Base-by-base conservation (phyloP, 2,888 invertebrate genomes). In the Elegia similella region DNA sequence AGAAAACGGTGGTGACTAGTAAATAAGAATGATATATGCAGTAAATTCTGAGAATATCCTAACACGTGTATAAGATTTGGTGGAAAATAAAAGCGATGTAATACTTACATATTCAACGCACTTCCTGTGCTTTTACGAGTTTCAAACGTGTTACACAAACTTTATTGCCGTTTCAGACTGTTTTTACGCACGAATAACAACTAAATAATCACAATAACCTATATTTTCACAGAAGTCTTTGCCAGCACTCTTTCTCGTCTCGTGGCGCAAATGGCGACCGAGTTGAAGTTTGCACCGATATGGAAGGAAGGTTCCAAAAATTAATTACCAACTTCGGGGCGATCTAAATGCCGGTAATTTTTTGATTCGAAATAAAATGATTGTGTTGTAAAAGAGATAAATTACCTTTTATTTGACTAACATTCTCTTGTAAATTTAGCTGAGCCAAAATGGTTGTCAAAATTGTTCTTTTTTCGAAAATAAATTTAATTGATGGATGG, bases 241-340 rank as follows among this genome's bases (percentile, higher is more conserved):
- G 56, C 71, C 79, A 81, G 84, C 82, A 73, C 84, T 88, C 44
- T 30, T 32, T 55, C 54, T 44, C 54, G 54, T 55, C 44, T 44
- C 92, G 92, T 91, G 92, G 92, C 90, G 88, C 82, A 86, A 91
- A 92, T 92, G 91, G 91, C 92, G 88, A 90, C 92, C 81, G 73
- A 62, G 62, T 57, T 78, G 86, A 90, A 88, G 74, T 82, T 80
- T 68, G 80, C 54, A 71, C 64, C 78, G 70, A 57, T 69, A 63
- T 34, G 34, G 48, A 62, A 58, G 68, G 55, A 66, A 63, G 64
- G 69, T 65, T 69, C 70, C 68, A 67, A 65, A 74, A 74, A 66
- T 48, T 42, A 13, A 70, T 70, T 68, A 69, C 70, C 66, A 82
- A 84, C 86, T 88, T 89, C 88, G 74, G 71, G 63, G 43, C 66